These are phyloP conservation scores for Drosophila kohkoa DNA, from an alignment of 1,140 invertebrate species.

Conservation along the genomic window DNA sequence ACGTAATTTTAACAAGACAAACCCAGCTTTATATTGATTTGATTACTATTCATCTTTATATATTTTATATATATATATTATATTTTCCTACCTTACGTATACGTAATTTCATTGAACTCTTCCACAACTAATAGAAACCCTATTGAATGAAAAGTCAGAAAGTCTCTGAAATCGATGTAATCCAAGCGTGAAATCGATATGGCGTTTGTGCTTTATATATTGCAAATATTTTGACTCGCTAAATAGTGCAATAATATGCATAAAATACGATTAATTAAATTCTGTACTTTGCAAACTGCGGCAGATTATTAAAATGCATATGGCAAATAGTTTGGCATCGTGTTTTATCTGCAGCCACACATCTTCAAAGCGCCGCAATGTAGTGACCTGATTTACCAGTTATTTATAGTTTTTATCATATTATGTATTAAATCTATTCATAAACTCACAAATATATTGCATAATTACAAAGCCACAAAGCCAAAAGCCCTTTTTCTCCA, in stretches of 20 bases:
- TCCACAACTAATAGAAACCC: no score
- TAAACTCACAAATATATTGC: conserved; percentile 1
- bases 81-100: background rate
- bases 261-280: background rate
- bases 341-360: background rate
- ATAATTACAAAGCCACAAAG: conserved; percentile 8
- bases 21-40: no score
- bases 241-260: background rate
- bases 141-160: no score
- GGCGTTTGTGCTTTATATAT: no score
- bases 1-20: no score
- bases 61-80: no score
- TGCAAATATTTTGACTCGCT: no score
- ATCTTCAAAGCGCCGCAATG: background rate
- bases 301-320: background rate
- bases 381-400: background rate
- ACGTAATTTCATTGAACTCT: background rate
- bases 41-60: no score
- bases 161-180: no score
- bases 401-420: conserved; percentile 8
- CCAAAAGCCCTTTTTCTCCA: conserved; percentile 5
- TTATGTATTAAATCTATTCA: conserved; percentile 5
- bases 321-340: background rate
- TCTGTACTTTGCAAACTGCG: background rate
- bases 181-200: no score